phyloP scores from a whole-genome alignment of 2,113 vertebrate species.

The Cyanoderma ruficeps region DNA sequence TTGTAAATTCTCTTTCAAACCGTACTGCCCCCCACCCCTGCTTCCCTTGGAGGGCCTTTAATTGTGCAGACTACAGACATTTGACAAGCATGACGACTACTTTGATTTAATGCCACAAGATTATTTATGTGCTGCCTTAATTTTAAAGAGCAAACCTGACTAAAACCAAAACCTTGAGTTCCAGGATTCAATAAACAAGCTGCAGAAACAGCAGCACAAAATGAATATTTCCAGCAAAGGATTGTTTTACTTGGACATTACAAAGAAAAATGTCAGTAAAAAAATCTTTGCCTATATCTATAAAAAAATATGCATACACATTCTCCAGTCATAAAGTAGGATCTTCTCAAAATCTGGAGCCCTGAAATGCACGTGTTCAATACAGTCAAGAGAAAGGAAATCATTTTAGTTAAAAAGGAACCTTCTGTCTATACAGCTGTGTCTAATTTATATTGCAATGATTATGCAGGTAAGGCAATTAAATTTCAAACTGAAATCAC shows the following conservation, averaged over 20 bases:
- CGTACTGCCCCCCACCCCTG: accelerated
- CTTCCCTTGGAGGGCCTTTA: background rate
- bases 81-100: conserved; percentile 28
- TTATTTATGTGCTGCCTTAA: conserved; percentile 39
- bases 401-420: background rate
- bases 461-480: conserved; percentile 28
- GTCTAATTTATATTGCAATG: background rate
- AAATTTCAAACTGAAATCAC: conserved; percentile 16
- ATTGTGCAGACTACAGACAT: conserved; percentile 7
- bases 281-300: background rate
- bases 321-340: background rate
- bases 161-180: background rate
- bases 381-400: background rate
- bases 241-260: background rate
- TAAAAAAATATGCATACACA: background rate
- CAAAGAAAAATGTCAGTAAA: background rate
- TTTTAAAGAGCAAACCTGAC: conserved; percentile 40
- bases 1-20: conserved; percentile 59
- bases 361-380: background rate
- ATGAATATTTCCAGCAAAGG: background rate
- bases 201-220: background rate
- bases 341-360: background rate
- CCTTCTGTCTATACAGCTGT: background rate
- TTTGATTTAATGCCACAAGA: conserved; percentile 25
- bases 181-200: background rate